Conservation (phyloP, 2,113 vertebrate genomes). For the Leucosticte australis region DNA sequence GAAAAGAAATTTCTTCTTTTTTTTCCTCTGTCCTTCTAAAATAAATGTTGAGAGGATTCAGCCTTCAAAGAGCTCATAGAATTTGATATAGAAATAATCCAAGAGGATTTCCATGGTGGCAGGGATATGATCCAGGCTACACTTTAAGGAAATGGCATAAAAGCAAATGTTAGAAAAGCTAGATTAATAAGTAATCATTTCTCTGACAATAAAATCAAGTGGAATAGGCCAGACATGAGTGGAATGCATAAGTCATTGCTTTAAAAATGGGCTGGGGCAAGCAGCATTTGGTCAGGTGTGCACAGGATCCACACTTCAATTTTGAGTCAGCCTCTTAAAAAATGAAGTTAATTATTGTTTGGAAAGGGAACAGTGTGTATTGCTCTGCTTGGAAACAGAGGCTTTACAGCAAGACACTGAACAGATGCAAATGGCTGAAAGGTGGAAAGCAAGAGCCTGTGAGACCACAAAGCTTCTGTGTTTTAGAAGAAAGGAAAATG, state of each 20-base stretch:
- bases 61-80: conserved; percentile 32
- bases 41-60: conserved; percentile 58
- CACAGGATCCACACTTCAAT: background rate
- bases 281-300: background rate
- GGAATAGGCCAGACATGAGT: conserved; percentile 1
- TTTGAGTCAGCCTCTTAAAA: conserved; percentile 21
- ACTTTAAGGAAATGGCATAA: conserved; percentile 45
- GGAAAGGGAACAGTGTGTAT: background rate
- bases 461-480: background rate
- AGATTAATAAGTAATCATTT: conserved; percentile 61
- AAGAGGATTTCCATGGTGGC: conserved; percentile 53
- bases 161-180: conserved; percentile 40
- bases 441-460: background rate
- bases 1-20: conserved; percentile 26
- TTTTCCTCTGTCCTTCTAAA: conserved; percentile 38
- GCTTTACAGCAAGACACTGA: background rate
- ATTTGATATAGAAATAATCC: conserved; percentile 53
- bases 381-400: background rate
- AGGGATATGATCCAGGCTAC: background rate
- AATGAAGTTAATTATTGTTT: conserved; percentile 17
- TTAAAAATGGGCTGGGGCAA: conserved; percentile 18
- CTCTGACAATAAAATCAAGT: conserved; percentile 49
- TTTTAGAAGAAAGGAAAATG: background rate
- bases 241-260: conserved; percentile 4
- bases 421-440: background rate